These are phyloP conservation scores for Pseudanteris insignis DNA, from an alignment of 2,888 invertebrate genomes.

Conservation along the genomic window DNA sequence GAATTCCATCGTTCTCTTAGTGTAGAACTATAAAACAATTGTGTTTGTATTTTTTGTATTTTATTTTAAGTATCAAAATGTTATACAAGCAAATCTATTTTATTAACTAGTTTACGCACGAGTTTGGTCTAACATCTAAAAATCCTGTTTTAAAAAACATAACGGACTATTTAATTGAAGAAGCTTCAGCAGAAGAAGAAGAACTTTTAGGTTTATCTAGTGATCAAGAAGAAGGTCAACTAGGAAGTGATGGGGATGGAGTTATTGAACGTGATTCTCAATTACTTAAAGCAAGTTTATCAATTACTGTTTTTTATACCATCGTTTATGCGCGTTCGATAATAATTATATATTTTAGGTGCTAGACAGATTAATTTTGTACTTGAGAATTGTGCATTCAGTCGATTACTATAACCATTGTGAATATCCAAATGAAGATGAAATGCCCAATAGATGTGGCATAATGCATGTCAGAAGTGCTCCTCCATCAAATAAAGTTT, in stretches of 20 bases:
- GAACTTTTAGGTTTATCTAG: slow-evolving; percentile 80
- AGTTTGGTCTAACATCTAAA: slow-evolving; percentile 79
- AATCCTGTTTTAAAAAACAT: slow-evolving; percentile 97
- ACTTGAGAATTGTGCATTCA: slow-evolving; percentile 95
- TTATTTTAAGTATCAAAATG: neutral
- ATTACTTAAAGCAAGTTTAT: slow-evolving; percentile 72
- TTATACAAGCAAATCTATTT: neutral
- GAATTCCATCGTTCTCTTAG: too few species aligned
- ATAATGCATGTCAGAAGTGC: slow-evolving; percentile 97
- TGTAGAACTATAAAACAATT: too few species aligned
- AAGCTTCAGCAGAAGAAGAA: slow-evolving; percentile 98
- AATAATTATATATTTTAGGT: slow-evolving; percentile 61
- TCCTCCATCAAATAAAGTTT: slow-evolving; percentile 82
- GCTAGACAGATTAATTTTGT: slow-evolving; percentile 84
- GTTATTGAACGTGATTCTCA: slow-evolving; percentile 77
- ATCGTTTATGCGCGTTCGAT: too few species aligned
- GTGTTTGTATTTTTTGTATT: too few species aligned
- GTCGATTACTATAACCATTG: slow-evolving; percentile 99
- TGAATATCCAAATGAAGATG: slow-evolving; percentile 99
- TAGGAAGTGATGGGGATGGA: slow-evolving; percentile 66
- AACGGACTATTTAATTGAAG: slow-evolving; percentile 97
- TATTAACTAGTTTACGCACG: slow-evolving; percentile 60
- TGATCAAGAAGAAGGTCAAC: slow-evolving; percentile 68
- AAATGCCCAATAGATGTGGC: slow-evolving; percentile 99
- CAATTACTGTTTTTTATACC: slow-evolving; percentile 3